Base-by-base conservation (phyloP, 2,113 vertebrate genomes). In the Channa argus region DNA sequence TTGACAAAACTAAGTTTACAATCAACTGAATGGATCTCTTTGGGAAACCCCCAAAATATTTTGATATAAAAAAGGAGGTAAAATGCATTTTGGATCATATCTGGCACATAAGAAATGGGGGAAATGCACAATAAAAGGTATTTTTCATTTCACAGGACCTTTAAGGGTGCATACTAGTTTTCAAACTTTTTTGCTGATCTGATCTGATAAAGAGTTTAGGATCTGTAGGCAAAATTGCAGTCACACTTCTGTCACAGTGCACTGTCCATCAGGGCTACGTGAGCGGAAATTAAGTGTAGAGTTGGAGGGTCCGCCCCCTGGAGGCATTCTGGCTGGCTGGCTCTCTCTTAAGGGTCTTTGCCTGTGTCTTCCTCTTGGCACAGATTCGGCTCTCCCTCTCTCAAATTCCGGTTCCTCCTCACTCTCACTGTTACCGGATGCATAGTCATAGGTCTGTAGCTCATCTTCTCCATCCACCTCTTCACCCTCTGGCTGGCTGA, bases 241-340 rank as follows among this genome's bases (percentile, higher is more conserved):
- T 96, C 95, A 98, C 89, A 98, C 96, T 87, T 98, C 96, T 67
- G 96, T 98, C 86, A 98, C 93, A 39, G 96, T 97, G 90, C 96
- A 98, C 93, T 98, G 97, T 92, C 97, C 97, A 74, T 99, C 98
- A 8, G 97, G 97, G 89, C 96, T 95, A 63, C 96, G 95, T 45
- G 97, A 96, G 68, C 96, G 95, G 49, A 94, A 91, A 2, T 59
- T 79, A 24, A 69, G 55, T 1, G 74, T 51, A 1, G 84, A 65
- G 71, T 73, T 88, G 50, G 89, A 79, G 10, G 91, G 86, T 67
- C 92, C 94, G 0, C 90, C 94, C 41, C 94, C 91, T 47, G 94
- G 92, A 80, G 91, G 88, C 63, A 93, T 51, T 94, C 96, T 56
- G 74, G 92, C 88, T 38, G 92, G 75, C 89, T 94, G 95, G 82